Base-by-base conservation (phyloP, 2,113 vertebrate species). In the Chrysochloris asiatica region DNA sequence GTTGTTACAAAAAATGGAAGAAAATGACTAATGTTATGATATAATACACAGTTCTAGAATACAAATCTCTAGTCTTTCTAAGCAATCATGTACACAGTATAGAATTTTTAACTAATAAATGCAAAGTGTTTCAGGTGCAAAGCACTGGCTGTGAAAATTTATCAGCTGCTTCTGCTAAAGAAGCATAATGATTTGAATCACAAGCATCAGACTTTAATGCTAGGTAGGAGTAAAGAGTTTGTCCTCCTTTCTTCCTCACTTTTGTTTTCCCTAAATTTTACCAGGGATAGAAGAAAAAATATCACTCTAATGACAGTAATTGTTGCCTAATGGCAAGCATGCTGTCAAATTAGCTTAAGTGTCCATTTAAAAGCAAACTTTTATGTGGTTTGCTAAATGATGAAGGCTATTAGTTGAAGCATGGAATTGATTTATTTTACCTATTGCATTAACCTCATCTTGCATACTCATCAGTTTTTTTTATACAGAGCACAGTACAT, bases 341-440 rank as follows among this genome's bases (percentile, higher is more conserved):
- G 50, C 88, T 95, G 92, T 96, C 94, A 97, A 94, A 97, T 96
- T 95, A 97, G 73, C 73, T 48, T 90, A 82, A 95, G 95, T 88
- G 82, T 84, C 94, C 93, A 93, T 95, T 93, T 97, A 95, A 73
- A 88, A 87, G 83, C 83, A 97, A 95, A 97, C 72, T 96, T 96
- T 91, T 89, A 96, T 96, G 91, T 96, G 90, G 95, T 89, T 96
- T 96, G 71, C 56, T 88, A 85, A 95, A 95, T 81, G 96, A 93
- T 96, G 95, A 97, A 95, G 75, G 69, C 72, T 96, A 91, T 97
- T 97, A 97, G 76, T 76, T 69, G 77, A 96, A 97, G 96, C 54
- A 59, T 83, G 48, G 95, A 97, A 96, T 95, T 94, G 96, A 97
- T 98, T 97, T 97, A 95, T 97, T 97, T 95, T 97, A 38, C 80